These are phyloP conservation scores for Oncorhynchus kisutch DNA, from an alignment of 2,113 vertebrate species.

Conservation along the genomic window DNA sequence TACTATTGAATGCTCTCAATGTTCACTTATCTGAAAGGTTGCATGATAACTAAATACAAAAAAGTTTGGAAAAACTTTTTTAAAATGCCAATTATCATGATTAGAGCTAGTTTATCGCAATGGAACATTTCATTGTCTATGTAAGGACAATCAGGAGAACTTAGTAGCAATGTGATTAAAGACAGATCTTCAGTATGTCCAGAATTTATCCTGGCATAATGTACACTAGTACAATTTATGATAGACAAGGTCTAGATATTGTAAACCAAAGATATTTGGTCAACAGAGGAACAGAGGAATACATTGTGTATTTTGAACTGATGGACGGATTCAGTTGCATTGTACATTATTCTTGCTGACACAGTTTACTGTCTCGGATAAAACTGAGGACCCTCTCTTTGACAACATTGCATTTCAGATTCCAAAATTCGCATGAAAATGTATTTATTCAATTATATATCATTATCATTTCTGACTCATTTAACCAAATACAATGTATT, in stretches of 20 bases:
- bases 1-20: constrained; percentile 65
- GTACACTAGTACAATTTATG: background rate
- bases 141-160: constrained; percentile 16
- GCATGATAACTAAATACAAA: constrained; percentile 57
- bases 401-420: background rate
- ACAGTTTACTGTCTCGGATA: background rate
- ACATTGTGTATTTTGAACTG: background rate
- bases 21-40: constrained; percentile 66
- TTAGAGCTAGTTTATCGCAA: constrained; percentile 35
- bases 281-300: background rate
- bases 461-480: background rate
- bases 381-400: background rate
- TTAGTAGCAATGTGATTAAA: background rate
- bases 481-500: constrained; percentile 10
- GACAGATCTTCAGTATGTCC: background rate
- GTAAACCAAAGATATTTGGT: background rate
- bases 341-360: background rate
- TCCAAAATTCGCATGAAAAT: background rate
- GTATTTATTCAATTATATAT: background rate
- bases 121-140: constrained; percentile 33
- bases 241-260: background rate
- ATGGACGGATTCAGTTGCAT: background rate
- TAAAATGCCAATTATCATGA: constrained; percentile 44
- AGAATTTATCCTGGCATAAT: background rate
- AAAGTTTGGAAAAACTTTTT: constrained; percentile 14